A percentile compares a stretch with the other conserved stretches of the same genome.
phyloP scores from a whole-genome alignment of 2,888 invertebrate genomes.

The Lithosia quadra region DNA sequence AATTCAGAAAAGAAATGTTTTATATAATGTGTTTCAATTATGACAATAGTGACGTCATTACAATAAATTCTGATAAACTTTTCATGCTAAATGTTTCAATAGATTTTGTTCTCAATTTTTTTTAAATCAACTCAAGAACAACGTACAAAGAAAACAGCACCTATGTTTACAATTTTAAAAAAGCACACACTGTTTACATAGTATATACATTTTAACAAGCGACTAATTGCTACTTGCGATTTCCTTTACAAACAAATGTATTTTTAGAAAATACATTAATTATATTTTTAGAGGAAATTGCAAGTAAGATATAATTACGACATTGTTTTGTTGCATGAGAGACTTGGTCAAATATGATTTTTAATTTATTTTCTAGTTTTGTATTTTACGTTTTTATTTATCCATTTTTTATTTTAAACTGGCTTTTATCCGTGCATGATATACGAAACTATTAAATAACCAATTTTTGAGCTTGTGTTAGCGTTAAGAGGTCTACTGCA shows the following conservation, averaged over 20 bases:
- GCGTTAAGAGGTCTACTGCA: not conserved
- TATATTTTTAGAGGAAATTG: not conserved
- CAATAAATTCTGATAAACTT: not conserved
- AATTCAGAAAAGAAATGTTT: not conserved
- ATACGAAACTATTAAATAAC: not conserved
- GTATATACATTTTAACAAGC: not conserved
- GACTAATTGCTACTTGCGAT: too few species aligned
- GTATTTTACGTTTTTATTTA: not conserved
- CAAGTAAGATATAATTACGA: not conserved
- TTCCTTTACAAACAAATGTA: too few species aligned
- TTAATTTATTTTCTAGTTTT: not conserved
- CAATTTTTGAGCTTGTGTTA: not conserved
- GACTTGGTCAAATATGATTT: not conserved
- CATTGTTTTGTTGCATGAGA: conserved; percentile 1
- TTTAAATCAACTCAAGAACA: not conserved
- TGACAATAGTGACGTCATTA: not conserved
- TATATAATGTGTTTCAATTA: too few species aligned
- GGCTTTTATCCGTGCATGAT: not conserved
- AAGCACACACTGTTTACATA: not conserved
- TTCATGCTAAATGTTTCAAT: not conserved
- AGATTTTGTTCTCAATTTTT: too few species aligned
- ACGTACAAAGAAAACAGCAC: not conserved
- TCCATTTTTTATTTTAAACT: not conserved
- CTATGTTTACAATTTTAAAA: not conserved
- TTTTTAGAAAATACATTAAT: not conserved